Percentiles rank a stretch among this genome's conserved stretches.
Evolutionary conservation across 2,113 vertebrate species (phyloP).

Genomic region (Lasiurus cinereus): DNA sequence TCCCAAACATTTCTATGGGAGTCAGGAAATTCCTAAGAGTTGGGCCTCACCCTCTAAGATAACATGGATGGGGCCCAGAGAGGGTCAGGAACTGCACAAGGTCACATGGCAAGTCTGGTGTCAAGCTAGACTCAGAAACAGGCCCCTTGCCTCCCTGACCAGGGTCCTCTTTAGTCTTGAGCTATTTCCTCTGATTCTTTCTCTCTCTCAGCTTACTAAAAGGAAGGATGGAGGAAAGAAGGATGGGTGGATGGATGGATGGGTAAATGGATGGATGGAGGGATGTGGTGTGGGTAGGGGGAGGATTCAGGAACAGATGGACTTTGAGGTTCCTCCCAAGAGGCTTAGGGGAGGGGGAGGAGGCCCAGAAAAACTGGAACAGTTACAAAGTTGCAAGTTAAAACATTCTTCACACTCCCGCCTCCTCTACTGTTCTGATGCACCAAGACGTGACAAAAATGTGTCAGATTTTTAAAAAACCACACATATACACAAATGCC

Average conservation of each 20-base stretch:
- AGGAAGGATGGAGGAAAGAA: neutral
- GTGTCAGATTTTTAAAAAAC: slow-evolving; percentile 84
- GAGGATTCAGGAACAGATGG: slow-evolving; percentile 77
- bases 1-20: neutral
- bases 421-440: slow-evolving; percentile 84
- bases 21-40: neutral
- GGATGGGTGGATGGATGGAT: neutral
- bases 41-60: neutral
- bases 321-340: slow-evolving; percentile 62
- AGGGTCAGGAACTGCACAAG: neutral
- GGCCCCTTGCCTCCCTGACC: neutral
- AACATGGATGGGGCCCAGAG: neutral
- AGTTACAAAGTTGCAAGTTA: slow-evolving; percentile 81
- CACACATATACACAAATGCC: slow-evolving; percentile 85
- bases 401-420: slow-evolving; percentile 85
- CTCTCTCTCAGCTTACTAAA: neutral
- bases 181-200: neutral
- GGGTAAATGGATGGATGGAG: neutral
- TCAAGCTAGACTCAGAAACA: neutral
- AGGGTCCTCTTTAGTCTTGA: neutral
- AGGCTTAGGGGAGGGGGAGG: slow-evolving; percentile 71
- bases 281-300: neutral
- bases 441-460: slow-evolving; percentile 84
- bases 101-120: neutral
- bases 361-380: slow-evolving; percentile 74